Percentiles rank a stretch among this genome's conserved stretches.
Conservation (phyloP, 1,140 invertebrate species). For the Caenorhabditis tropicalis region DNA sequence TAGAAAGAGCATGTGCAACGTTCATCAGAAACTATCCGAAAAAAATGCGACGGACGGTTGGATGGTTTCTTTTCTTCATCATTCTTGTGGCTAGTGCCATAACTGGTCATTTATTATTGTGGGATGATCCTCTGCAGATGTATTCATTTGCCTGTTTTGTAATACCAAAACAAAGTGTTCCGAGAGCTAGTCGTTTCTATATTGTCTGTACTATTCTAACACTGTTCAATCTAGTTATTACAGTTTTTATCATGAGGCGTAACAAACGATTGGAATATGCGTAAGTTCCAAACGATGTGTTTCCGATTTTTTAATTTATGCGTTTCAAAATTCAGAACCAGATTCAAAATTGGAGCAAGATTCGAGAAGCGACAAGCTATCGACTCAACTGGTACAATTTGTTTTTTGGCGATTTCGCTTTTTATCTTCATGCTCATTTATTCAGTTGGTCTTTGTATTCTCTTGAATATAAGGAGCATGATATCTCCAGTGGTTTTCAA, state of each 20-base stretch:
- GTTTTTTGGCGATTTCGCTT: not conserved
- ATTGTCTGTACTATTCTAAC: not conserved
- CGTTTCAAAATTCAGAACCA: not conserved
- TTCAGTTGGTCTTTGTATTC: not conserved
- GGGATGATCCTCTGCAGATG: not conserved
- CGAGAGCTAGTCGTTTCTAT: not conserved
- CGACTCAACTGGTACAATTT: not conserved
- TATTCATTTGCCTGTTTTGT: not conserved
- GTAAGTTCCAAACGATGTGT: no score
- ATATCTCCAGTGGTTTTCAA: not conserved
- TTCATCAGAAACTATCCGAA: not conserved
- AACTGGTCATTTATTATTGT: not conserved
- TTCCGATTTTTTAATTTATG: no score
- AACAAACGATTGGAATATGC: not conserved
- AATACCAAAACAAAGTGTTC: not conserved
- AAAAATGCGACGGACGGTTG: not conserved
- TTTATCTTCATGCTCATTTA: not conserved
- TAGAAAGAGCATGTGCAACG: not conserved
- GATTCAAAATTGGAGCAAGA: not conserved
- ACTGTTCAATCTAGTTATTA: not conserved
- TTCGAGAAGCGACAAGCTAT: not conserved
- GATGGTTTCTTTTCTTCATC: not conserved
- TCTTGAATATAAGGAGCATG: not conserved
- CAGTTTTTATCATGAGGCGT: not conserved
- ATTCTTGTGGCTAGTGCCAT: not conserved